Evolutionary conservation across 2,113 vertebrate genomes (phyloP), one percentile per base, ranked within the genome.

Genomic region (Ifrita kowaldi): DNA sequence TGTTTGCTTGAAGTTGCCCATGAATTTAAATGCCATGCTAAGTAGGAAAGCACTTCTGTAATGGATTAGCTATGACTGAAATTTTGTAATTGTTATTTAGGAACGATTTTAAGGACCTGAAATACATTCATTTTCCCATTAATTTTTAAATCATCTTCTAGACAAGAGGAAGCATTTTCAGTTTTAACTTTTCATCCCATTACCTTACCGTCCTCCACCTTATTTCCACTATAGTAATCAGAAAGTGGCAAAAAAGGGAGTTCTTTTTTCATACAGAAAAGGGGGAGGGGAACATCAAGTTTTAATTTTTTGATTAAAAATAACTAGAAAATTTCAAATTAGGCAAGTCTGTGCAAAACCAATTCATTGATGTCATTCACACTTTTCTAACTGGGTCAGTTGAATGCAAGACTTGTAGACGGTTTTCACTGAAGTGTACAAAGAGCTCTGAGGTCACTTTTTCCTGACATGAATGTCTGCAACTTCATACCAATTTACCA

Each of bases 11-110:
- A 93, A 86, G 90, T 92, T 81, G 65, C 18, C 60, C 64, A 46
- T 33, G 64, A 92, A 86, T 96, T 93, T 91, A 92, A 96, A 96
- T 80, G 47, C 73, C 47, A 56, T 24, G 37, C 60, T 93, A 91
- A 96, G 84, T 41, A 86, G 33, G 30, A 62, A 96, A 77, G 24
- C 63, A 81, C 47, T 95, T 75, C 67, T 10, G n/a, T 37, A 93
- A 85, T 65, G 60, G 57, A 95, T 95, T 93, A 94, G 52, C 64
- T 90, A 5, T 0, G 0, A 60, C 8, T 84, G 76, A 95, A 92
- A 92, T 89, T 86, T 16, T 32, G 7, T 67, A 81, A 78, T 92
- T 81, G 68, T 71, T 90, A 56, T 46, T 19, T 60, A 81, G 39
- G 35, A 96, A 64, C 56, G 70, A 67, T 90, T 91, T 79, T 67